These are phyloP conservation scores for Leistus spinibarbis DNA, from an alignment of 2,888 invertebrate species.

Conservation along the genomic window DNA sequence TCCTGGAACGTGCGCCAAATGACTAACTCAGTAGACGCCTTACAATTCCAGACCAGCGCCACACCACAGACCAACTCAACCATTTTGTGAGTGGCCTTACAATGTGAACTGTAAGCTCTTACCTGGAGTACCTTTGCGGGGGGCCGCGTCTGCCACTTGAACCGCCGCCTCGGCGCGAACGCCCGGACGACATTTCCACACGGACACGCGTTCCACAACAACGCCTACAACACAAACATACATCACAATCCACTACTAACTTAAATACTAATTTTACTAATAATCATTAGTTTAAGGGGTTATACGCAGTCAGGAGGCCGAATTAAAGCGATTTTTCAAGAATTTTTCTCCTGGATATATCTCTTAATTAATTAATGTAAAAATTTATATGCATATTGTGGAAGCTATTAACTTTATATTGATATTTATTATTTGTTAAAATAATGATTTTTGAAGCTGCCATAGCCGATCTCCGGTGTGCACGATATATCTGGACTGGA, in stretches of 20 bases:
- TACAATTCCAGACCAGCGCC: not conserved
- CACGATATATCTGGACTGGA: too few species aligned
- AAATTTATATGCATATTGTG: too few species aligned
- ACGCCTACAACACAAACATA: constrained; percentile 63
- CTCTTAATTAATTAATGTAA: too few species aligned
- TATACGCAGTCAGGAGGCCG: too few species aligned
- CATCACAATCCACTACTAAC: not conserved
- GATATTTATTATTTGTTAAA: too few species aligned
- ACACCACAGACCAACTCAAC: not conserved
- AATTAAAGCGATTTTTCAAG: too few species aligned
- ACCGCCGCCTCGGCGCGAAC: constrained; percentile 75
- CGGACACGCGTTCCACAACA: constrained; percentile 89
- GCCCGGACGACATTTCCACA: constrained; percentile 91
- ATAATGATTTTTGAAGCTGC: too few species aligned
- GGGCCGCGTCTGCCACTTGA: constrained; percentile 52
- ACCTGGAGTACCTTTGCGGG: constrained; percentile 55
- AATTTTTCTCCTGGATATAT: too few species aligned
- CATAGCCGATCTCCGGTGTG: too few species aligned
- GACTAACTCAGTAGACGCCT: constrained; percentile 18
- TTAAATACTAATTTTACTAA: too few species aligned
- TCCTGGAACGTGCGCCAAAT: constrained; percentile 56
- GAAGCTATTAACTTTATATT: too few species aligned
- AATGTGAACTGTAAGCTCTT: constrained; percentile 29
- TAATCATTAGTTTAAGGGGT: too few species aligned
- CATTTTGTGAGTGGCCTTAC: not conserved